Evolutionary conservation across 2,797 vertebrate species (phyloP).

Genomic region (Characodon lateralis): DNA sequence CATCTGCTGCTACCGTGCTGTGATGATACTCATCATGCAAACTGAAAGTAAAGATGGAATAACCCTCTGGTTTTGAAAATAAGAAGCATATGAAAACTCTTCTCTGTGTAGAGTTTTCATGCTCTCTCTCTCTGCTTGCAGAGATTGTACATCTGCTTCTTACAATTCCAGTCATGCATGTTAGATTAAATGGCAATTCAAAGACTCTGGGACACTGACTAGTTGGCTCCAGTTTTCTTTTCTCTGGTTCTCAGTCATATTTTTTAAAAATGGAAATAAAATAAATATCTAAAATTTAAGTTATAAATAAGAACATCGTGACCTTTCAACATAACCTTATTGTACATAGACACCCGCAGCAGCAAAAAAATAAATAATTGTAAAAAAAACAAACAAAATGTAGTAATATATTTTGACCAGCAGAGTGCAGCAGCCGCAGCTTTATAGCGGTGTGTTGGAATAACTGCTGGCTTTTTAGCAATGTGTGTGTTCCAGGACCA

Average conservation of each 20-base stretch:
- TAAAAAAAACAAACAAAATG: conserved; percentile 5
- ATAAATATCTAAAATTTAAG: background rate
- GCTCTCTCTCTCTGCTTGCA: background rate
- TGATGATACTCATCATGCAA: background rate
- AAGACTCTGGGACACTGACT: background rate
- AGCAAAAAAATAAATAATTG: background rate
- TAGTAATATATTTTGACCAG: conserved; percentile 39
- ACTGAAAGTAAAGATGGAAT: background rate
- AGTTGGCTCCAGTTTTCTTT: background rate
- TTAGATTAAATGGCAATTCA: background rate
- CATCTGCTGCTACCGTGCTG: background rate
- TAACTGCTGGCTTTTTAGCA: background rate
- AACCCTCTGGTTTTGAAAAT: background rate
- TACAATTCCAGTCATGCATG: too few relatives aligned
- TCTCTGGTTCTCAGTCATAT: background rate
- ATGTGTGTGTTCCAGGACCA: conserved; percentile 50
- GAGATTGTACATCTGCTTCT: background rate
- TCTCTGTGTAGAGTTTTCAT: background rate
- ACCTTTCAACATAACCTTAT: background rate
- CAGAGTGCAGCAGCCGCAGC: conserved; percentile 51
- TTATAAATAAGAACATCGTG: background rate
- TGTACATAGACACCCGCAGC: background rate
- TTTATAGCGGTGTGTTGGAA: background rate
- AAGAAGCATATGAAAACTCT: background rate
- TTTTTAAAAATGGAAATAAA: background rate